Conservation (phyloP, 2,888 invertebrate species). For the Sminthurinus aureus region DNA sequence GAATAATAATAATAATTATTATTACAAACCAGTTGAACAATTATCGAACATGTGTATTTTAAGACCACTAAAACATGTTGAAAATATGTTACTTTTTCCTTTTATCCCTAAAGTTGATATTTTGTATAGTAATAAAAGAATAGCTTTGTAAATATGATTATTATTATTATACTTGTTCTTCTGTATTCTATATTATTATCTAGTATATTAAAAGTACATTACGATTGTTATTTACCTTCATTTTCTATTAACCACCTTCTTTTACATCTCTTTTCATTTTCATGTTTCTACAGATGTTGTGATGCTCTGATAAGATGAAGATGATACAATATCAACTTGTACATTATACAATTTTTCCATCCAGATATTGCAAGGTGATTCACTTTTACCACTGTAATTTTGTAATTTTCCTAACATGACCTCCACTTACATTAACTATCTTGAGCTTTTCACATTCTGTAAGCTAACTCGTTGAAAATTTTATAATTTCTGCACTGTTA, state of each 20-base stretch:
- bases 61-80: too few relatives aligned
- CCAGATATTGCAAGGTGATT: conserved; percentile 14
- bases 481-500: not conserved
- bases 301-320: not conserved
- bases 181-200: not conserved
- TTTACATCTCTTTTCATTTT: not conserved
- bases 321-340: not conserved
- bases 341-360: not conserved
- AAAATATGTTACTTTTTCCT: not conserved
- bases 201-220: not conserved
- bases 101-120: not conserved
- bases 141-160: too few relatives aligned
- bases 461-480: not conserved
- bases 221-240: too few relatives aligned
- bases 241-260: not conserved
- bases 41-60: too few relatives aligned
- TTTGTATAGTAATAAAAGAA: not conserved
- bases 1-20: too few relatives aligned
- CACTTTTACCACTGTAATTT: not conserved
- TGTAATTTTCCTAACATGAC: conserved; percentile 7
- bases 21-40: too few relatives aligned
- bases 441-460: not conserved
- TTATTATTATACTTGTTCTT: not conserved
- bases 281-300: not conserved
- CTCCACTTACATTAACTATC: not conserved